Percentiles rank a stretch among this genome's conserved stretches.
These are phyloP conservation scores for Scalopus aquaticus DNA, from an alignment of 2,113 vertebrate genomes.

Conservation along the genomic window DNA sequence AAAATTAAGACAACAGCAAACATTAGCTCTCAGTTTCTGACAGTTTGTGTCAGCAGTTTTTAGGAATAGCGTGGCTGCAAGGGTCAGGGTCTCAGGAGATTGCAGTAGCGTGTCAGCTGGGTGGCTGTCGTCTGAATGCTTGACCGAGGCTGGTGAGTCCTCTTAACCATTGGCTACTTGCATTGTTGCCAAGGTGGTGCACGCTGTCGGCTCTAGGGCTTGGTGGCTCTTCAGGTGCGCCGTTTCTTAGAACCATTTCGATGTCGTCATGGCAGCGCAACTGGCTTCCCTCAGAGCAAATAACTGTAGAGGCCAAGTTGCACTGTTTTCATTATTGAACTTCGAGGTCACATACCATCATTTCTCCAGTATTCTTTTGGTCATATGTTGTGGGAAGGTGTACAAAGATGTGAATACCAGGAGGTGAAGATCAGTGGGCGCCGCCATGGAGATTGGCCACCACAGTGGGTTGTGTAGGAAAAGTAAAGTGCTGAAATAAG, in stretches of 20 bases:
- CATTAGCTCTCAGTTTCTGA: not conserved
- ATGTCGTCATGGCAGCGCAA: not conserved
- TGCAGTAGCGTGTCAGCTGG: not conserved
- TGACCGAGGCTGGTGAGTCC: not conserved
- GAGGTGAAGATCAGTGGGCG: not conserved
- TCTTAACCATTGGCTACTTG: not conserved
- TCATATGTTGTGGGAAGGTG: not conserved
- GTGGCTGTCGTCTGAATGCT: not conserved
- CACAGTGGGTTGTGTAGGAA: not conserved
- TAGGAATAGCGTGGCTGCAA: not conserved
- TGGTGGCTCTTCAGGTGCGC: not conserved
- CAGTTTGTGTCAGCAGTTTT: constrained; percentile 15
- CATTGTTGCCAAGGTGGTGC: not conserved
- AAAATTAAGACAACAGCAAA: not conserved
- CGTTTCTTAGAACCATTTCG: not conserved
- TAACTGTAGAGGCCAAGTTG: not conserved
- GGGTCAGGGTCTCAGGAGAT: not conserved
- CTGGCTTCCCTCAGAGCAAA: not conserved
- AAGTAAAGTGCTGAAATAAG: not conserved
- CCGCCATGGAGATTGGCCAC: not conserved
- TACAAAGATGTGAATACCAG: not conserved
- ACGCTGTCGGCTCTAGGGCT: not conserved
- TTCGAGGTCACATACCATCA: not conserved
- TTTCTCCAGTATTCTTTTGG: not conserved
- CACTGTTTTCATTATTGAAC: not conserved